phyloP scores from a whole-genome alignment of 2,113 vertebrate species.

The Taxidea taxus region DNA sequence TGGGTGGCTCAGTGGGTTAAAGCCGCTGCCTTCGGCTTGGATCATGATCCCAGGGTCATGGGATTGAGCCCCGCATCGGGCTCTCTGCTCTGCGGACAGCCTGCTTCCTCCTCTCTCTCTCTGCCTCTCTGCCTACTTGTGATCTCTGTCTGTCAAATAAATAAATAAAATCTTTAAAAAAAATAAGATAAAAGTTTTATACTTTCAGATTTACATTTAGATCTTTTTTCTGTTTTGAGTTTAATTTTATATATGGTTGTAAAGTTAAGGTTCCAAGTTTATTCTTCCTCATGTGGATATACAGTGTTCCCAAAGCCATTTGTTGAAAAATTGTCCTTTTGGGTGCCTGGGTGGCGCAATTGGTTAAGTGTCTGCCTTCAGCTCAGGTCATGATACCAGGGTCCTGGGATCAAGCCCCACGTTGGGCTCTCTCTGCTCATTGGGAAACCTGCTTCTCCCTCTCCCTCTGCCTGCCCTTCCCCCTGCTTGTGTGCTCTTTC shows the following conservation, averaged over 20 bases:
- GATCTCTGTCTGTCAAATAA: too few relatives aligned
- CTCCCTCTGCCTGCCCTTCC: too few relatives aligned
- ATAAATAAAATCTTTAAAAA: too few relatives aligned
- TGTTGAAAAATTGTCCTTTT: background rate
- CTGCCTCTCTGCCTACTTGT: too few relatives aligned
- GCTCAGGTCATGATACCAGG: background rate
- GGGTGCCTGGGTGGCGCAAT: background rate
- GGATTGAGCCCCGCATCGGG: too few relatives aligned
- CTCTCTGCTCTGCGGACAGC: too few relatives aligned
- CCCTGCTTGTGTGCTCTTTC: background rate
- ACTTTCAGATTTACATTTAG: conserved; percentile 5
- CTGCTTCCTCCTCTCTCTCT: too few relatives aligned
- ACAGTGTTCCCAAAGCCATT: background rate
- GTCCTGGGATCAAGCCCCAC: background rate
- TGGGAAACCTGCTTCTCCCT: background rate
- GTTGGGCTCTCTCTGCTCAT: background rate
- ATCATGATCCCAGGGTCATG: too few relatives aligned
- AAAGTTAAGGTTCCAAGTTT: background rate
- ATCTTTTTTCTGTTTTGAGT: background rate
- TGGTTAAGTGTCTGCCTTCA: background rate
- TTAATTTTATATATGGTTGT: background rate
- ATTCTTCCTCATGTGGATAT: background rate
- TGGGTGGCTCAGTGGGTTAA: too few relatives aligned
- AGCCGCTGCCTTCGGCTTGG: too few relatives aligned
- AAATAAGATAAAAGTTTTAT: too few relatives aligned